Percentiles rank a stretch among this genome's conserved stretches.
phyloP scores from a whole-genome alignment of 2,797 vertebrate genomes.

The Schizopygopsis malacanthus region DNA sequence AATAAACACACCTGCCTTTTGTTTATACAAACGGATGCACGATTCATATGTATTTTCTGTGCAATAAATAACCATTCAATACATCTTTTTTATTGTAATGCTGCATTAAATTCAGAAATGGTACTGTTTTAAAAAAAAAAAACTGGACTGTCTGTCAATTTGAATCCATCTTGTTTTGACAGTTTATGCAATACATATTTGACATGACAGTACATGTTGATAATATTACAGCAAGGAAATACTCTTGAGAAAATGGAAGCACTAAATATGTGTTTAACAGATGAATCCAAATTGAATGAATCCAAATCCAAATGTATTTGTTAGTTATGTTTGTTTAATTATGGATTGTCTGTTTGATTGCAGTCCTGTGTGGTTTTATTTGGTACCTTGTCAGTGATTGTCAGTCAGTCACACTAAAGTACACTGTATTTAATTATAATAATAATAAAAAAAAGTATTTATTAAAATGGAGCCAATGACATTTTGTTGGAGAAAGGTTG shows the following conservation, averaged over 20 bases:
- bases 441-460: too few relatives aligned
- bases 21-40: neutral
- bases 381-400: too few relatives aligned
- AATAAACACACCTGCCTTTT: neutral
- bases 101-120: neutral
- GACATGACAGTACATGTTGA: neutral
- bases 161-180: neutral
- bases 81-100: neutral
- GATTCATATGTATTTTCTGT: neutral
- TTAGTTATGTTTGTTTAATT: too few relatives aligned
- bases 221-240: neutral
- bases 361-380: too few relatives aligned
- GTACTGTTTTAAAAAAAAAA: neutral
- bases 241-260: neutral
- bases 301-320: too few relatives aligned
- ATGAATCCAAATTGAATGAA: too few relatives aligned
- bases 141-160: neutral
- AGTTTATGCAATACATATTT: neutral
- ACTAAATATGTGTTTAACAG: too few relatives aligned
- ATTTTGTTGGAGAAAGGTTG: neutral
- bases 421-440: neutral
- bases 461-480: neutral
- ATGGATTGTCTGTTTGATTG: too few relatives aligned
- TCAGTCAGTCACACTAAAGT: neutral
- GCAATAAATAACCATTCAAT: neutral